A percentile compares a stretch with the other conserved stretches of the same genome.
Evolutionary conservation across 2,113 vertebrate species (phyloP).

Genomic region (Tupaia chinensis): DNA sequence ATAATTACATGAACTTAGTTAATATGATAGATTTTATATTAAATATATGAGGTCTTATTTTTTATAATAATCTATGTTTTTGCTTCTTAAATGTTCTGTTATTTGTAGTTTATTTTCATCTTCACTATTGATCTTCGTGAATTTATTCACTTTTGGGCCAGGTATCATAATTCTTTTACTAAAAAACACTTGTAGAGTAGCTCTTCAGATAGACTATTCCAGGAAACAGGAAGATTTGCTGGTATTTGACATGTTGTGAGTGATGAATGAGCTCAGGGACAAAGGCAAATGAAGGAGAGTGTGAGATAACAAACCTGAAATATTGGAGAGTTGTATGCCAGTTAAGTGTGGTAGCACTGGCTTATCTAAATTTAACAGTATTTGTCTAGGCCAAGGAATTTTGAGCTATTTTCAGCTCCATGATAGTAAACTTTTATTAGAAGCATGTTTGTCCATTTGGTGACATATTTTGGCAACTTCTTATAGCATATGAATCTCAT

Average conservation of each 20-base stretch:
- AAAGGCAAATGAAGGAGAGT: slow-evolving; percentile 88
- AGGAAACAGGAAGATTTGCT: slow-evolving; percentile 88
- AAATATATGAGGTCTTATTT: not conserved
- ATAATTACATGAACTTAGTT: not conserved
- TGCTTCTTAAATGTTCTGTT: not conserved
- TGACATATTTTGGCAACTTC: slow-evolving; percentile 72
- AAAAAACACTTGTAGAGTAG: slow-evolving; percentile 83
- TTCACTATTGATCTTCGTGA: slow-evolving; percentile 45
- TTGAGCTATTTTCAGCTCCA: slow-evolving; percentile 77
- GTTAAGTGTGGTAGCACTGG: slow-evolving; percentile 76
- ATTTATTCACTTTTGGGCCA: slow-evolving; percentile 62
- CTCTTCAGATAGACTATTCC: slow-evolving; percentile 87
- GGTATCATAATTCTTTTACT: slow-evolving; percentile 78
- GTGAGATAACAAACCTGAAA: slow-evolving; percentile 85
- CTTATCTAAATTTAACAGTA: slow-evolving; percentile 79
- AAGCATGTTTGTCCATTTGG: slow-evolving; percentile 69
- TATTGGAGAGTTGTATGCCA: slow-evolving; percentile 68
- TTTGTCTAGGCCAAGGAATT: slow-evolving; percentile 61
- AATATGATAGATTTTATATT: slow-evolving; percentile 20
- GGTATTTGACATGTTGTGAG: slow-evolving; percentile 87
- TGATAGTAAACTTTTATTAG: slow-evolving; percentile 70
- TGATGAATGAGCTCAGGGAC: slow-evolving; percentile 83
- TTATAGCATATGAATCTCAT: slow-evolving; percentile 65
- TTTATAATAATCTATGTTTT: not conserved
- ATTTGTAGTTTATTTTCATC: slow-evolving; percentile 59